Conservation (phyloP, 2,888 invertebrate genomes). For the Rotaria magnacalcarata region DNA sequence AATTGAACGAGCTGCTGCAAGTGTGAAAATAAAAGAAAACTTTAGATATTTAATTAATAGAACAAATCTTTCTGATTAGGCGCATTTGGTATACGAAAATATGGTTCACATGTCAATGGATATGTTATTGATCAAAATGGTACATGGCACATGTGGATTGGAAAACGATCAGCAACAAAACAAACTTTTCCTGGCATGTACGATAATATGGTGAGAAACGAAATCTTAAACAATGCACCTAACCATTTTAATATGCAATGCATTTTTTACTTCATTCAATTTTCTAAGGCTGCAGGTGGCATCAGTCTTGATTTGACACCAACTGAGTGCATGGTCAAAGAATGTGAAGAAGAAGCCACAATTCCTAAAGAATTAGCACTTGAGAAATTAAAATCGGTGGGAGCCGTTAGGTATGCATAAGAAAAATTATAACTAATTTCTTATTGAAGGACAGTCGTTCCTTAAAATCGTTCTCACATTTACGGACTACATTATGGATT, state of each 20-base stretch:
- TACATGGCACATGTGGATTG: slow-evolving; percentile 84
- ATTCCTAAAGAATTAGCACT: slow-evolving; percentile 72
- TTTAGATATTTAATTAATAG: slow-evolving; percentile 39
- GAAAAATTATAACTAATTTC: too few relatives aligned
- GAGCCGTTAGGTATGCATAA: slow-evolving; percentile 78
- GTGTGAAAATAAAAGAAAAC: slow-evolving; percentile 60
- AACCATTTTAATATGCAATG: too few relatives aligned
- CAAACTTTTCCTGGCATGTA: slow-evolving; percentile 91
- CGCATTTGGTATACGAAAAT: slow-evolving; percentile 84
- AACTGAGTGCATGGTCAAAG: slow-evolving; percentile 81
- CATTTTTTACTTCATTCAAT: not conserved
- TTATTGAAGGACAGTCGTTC: too few relatives aligned
- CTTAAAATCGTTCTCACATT: too few relatives aligned
- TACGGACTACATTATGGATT: too few relatives aligned
- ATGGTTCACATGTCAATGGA: slow-evolving; percentile 89
- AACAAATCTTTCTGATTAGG: slow-evolving; percentile 55
- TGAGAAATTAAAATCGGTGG: slow-evolving; percentile 71
- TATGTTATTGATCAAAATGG: slow-evolving; percentile 78
- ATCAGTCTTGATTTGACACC: slow-evolving; percentile 81
- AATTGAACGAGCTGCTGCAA: slow-evolving; percentile 87
- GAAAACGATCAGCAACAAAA: slow-evolving; percentile 81
- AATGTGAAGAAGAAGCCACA: slow-evolving; percentile 88
- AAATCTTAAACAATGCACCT: too few relatives aligned
- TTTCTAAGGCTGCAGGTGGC: slow-evolving; percentile 72
- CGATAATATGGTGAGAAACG: slow-evolving; percentile 75